Base-by-base conservation (phyloP, 2,797 vertebrate species). In the Ceryle rudis region DNA sequence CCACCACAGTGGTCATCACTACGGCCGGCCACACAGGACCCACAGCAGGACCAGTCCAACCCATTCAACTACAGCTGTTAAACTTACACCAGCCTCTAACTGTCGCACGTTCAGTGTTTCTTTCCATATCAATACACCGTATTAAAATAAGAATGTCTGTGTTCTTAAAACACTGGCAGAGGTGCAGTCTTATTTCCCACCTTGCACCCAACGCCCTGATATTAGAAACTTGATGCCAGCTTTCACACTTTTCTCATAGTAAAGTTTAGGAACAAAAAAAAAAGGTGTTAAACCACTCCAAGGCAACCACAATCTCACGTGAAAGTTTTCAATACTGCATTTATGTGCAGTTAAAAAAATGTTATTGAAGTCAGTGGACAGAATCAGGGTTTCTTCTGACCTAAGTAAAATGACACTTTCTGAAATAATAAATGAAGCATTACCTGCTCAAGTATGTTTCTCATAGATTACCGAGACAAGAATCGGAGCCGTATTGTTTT, bases 291-390 rank as follows among this genome's bases (percentile, higher is more conserved):
- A 3, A 8, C n/a, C 29, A 70, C 33, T 26, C 5, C 5, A 4
- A 57, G 10, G 7, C 3, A 81, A 71, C 13, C 16, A 8, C 0
- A 0, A 25, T 35, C 62, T 41, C 25, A 86, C 41, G 9, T 18
- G 5, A 42, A 31, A 3, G 14, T 62, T 73, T 44, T 13, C 60
- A 41, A 2, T 57, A 60, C 42, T 67, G 42, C 21, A 21, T 5
- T 55, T 29, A n/a, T 2, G 10, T 3, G 19, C 3, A 57, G 21
- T 26, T 69, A 39, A 11, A 69, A 70, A 54, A 67, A 6, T 0
- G 2, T 22, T 39, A 70, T 6, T 33, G 11, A 65, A 69, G 23
- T 29, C 25, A 79, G 11, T 19, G 7, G 10, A 35, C 17, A 37
- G 4, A 49, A 52, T 35, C 31, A 47, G 7, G 6, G 18, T 54